Evolutionary conservation across 1,140 invertebrate species (phyloP), one percentile per base, ranked within the genome.

Genomic region (Heliconius eleuchia): DNA sequence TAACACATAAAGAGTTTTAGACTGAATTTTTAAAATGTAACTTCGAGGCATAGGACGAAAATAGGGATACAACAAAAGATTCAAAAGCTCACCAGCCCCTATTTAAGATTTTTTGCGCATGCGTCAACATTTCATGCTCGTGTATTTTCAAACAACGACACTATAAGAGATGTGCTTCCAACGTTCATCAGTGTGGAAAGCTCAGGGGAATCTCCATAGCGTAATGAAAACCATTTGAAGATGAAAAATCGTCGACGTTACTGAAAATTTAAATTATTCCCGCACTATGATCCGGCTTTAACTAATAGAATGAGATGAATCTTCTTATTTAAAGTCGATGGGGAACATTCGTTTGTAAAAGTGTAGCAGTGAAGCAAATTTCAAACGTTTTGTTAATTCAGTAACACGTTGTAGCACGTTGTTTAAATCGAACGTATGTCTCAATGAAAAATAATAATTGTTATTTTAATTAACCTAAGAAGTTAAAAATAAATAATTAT

Each of bases 191-290:
- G 80, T 76, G 83, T 70, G 79, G 83, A 88, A 85, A 88, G 79
- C 82, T 84, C 83, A 84, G 60, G 82, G 82, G 83, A 85, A 83
- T 87, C 84, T 83, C 79, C 77, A 73, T 77, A 74, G 57, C 74
- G 80, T 87, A 84, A 86, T 86, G 82, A 86, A 84, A 83, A 83
- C 79, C 81, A 79, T 86, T 82, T 75, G 76, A 30, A 76, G 52
- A 82, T 60, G 78, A 82, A 84, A 88, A 84, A 84, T 71, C 79
- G 46, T 27, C 19, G 71, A 82, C 84, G 79, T 85, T 86, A 86
- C 84, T 84, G 83, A 82, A 88, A 84, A 85, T 88, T 83, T 78
- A 76, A 78, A 82, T 79, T 66, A 60, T 82, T 82, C 60, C 57
- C 57, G 11, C 27, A 27, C 57, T 66, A 11, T 83, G 85, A 77